Conservation (phyloP, 2,888 invertebrate species). For the Ectemnius continuus region DNA sequence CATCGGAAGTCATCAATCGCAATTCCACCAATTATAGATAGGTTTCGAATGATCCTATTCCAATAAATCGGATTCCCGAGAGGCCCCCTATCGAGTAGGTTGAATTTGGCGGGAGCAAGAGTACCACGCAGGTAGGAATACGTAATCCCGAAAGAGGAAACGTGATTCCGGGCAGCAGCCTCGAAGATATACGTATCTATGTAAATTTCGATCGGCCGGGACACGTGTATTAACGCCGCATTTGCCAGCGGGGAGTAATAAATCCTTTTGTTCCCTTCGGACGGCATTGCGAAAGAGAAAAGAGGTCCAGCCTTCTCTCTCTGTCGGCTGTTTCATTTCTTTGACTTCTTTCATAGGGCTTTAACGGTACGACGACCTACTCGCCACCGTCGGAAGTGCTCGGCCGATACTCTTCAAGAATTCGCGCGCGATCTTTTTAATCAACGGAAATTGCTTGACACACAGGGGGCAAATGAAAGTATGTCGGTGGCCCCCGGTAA, state of each 20-base stretch:
- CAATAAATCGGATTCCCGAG: not conserved
- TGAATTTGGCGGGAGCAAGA: not conserved
- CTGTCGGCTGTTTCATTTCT: conserved; percentile 63
- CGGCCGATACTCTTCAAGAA: not conserved
- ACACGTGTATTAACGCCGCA: conserved; percentile 57
- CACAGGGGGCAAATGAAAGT: conserved; percentile 52
- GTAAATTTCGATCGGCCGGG: conserved; percentile 52
- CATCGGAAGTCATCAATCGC: conserved; percentile 29
- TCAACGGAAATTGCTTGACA: not conserved
- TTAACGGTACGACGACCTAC: conserved; percentile 73
- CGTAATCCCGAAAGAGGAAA: conserved; percentile 7
- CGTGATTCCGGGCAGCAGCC: conserved; percentile 42
- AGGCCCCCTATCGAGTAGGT: not conserved
- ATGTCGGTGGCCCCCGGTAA: conserved; percentile 13
- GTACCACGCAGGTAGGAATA: not conserved
- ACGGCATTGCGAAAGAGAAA: conserved; percentile 54
- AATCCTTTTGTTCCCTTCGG: conserved; percentile 62
- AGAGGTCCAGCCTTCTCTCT: conserved; percentile 60
- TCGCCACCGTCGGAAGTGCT: conserved; percentile 41
- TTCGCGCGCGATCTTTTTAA: no score
- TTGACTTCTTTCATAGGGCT: conserved; percentile 63
- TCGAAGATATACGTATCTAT: conserved; percentile 55
- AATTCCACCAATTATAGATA: conserved; percentile 36
- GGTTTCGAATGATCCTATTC: conserved; percentile 5
- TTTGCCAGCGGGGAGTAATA: conserved; percentile 62